A percentile compares a stretch with the other conserved stretches of the same genome.
Conservation (phyloP, 2,113 vertebrate genomes). For the Hymenochirus boettgeri region DNA sequence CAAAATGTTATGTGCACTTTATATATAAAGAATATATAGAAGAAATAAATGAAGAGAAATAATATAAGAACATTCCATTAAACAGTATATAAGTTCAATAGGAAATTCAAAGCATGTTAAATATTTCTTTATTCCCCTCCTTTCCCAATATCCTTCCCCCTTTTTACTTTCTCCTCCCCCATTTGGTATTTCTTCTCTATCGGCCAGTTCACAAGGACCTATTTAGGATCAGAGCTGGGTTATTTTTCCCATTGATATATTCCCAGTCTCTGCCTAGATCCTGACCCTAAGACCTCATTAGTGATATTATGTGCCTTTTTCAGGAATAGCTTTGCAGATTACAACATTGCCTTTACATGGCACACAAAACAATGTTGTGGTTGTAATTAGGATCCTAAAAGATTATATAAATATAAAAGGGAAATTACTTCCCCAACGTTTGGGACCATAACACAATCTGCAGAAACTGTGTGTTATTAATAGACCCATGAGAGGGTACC, state of each 20-base stretch:
- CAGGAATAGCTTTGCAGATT: constrained; percentile 27
- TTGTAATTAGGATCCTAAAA: constrained; percentile 32
- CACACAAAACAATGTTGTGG: constrained; percentile 32
- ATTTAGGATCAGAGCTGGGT: constrained; percentile 29
- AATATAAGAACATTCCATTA: no score
- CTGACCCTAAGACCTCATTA: constrained; percentile 35
- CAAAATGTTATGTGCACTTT: no score
- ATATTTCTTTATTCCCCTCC: not conserved
- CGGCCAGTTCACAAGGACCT: constrained; percentile 15
- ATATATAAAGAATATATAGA: no score
- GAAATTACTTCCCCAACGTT: not conserved
- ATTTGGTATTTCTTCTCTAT: not conserved
- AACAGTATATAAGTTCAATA: no score
- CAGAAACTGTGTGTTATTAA: not conserved
- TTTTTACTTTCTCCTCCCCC: not conserved
- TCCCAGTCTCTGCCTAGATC: constrained; percentile 27
- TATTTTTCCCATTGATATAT: constrained; percentile 9
- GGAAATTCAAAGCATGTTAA: no score
- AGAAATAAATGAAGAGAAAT: no score
- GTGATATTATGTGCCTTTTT: constrained; percentile 33
- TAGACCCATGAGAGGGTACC: not conserved
- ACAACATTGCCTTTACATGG: constrained; percentile 15
- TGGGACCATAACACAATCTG: no score
- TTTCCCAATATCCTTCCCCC: not conserved
- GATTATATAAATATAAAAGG: constrained; percentile 13